phyloP scores from a whole-genome alignment of 2,113 vertebrate genomes.

The Pseudorasbora parva region DNA sequence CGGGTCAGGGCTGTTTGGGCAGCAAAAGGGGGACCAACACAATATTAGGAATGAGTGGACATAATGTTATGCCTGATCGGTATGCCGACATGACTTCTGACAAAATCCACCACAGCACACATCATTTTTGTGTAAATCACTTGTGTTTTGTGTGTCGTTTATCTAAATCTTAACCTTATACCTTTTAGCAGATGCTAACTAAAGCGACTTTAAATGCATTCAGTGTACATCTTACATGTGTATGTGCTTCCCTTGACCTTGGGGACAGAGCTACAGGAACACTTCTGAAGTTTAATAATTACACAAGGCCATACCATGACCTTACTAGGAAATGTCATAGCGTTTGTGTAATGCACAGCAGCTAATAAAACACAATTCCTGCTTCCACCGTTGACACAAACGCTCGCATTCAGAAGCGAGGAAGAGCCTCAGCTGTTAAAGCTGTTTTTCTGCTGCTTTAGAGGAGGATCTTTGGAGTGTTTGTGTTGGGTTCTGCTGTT shows the following conservation, averaged over 20 bases:
- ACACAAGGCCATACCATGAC: not conserved
- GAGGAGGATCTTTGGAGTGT: not conserved
- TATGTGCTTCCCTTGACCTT: not conserved
- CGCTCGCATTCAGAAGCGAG: not conserved
- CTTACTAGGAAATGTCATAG: not conserved
- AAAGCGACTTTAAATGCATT: too few species aligned
- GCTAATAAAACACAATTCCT: not conserved
- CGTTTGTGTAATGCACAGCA: not conserved
- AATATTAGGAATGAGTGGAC: too few species aligned
- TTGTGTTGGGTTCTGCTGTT: not conserved
- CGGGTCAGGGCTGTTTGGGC: too few species aligned
- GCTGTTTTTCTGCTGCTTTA: not conserved
- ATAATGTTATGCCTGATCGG: too few species aligned
- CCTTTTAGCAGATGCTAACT: too few species aligned
- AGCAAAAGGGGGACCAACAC: too few species aligned
- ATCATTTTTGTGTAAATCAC: too few species aligned
- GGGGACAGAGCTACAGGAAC: not conserved
- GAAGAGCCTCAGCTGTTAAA: not conserved
- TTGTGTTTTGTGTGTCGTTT: too few species aligned
- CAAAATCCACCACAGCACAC: too few species aligned
- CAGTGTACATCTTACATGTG: too few species aligned
- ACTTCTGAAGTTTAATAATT: not conserved
- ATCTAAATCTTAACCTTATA: too few species aligned
- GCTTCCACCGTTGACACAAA: not conserved
- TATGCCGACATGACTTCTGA: too few species aligned